These are phyloP conservation scores for Euplagia quadripunctaria DNA, from an alignment of 2,888 invertebrate species.

Conservation along the genomic window DNA sequence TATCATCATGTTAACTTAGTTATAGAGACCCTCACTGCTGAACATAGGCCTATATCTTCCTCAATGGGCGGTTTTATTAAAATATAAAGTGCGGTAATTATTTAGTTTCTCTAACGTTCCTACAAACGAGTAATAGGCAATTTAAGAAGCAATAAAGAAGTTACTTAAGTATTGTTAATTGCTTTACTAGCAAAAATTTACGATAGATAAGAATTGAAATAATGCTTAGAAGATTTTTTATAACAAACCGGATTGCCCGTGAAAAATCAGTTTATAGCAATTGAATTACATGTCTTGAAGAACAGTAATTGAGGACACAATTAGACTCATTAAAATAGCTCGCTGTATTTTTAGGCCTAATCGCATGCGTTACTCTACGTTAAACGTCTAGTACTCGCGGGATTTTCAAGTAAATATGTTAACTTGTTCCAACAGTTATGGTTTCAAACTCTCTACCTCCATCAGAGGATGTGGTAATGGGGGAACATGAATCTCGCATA, in stretches of 20 bases:
- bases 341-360: background rate
- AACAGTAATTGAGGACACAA: background rate
- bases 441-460: background rate
- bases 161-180: background rate
- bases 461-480: background rate
- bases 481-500: background rate
- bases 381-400: background rate
- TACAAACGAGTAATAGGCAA: background rate
- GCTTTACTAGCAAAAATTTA: background rate
- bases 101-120: background rate
- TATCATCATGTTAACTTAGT: background rate
- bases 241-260: background rate
- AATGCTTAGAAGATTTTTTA: background rate
- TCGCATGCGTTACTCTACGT: no score
- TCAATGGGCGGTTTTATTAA: background rate
- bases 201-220: background rate
- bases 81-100: background rate
- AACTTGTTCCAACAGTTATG: background rate
- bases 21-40: background rate
- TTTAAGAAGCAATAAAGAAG: background rate
- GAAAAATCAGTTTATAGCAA: background rate
- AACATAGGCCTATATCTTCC: background rate
- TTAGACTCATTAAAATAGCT: no score
- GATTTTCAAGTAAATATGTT: background rate
- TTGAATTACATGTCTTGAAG: background rate